Base-by-base conservation (phyloP, 2,113 vertebrate species). In the Globicephala melas region DNA sequence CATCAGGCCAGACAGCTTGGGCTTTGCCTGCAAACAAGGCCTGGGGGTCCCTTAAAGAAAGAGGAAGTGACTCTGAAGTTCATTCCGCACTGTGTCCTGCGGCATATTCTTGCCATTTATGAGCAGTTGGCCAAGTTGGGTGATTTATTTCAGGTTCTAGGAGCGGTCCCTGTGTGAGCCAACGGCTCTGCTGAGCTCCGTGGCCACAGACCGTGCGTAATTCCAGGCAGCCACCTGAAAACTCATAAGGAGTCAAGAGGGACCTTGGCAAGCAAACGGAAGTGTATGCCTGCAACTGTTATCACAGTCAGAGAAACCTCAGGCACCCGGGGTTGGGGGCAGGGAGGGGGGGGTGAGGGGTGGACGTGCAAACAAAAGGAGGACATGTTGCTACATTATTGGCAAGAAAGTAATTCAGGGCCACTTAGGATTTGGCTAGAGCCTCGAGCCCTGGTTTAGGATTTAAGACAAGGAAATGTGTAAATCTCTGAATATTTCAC, bases 81-180 rank as follows among this genome's bases (percentile, higher is more conserved):
- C n/a, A 67, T 62, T 65, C n/a, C 0, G 0, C 20, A n/a, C 1
- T 17, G 18, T 3, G 38, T 23, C 63, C 70, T 77, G 53, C 0
- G 12, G 50, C 0, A 5, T n/a, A 31, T 58, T 87, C 91, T 90
- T 65, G 17, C 38, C n/a, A 18, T 67, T 44, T 60, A 14, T 0
- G 2, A 76, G 87, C 20, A 44, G 20, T 83, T 96, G 62, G 65
- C 63, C 50, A 18, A n/a, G 28, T n/a, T 50, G 31, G 38, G 50
- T 94, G 92, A 92, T 38, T 87, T 67, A 20, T 26, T 17, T 60
- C 8, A 55, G 25, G 14, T 67, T 77, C 86, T 60, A 20, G 88
- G 21, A 50, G 8, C 1, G 0, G 63, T 62, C 70, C 21, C 8
- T 5, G 13, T 0, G 12, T 41, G 89, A 73, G 60, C 65, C 77